phyloP scores from a whole-genome alignment of 2,113 vertebrate species.

The Lepisosteus osseus region DNA sequence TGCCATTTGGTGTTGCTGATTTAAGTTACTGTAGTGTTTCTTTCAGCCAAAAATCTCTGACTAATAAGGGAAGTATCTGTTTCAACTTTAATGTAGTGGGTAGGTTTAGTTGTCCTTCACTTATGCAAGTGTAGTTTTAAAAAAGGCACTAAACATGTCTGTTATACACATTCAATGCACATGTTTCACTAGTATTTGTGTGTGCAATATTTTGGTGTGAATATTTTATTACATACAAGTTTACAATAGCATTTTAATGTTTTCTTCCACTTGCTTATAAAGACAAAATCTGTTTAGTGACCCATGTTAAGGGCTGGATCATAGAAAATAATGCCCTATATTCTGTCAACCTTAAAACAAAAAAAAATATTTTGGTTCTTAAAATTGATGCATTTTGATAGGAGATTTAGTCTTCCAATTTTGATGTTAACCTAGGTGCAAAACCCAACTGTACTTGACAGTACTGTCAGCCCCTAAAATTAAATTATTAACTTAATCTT shows the following conservation, averaged over 20 bases:
- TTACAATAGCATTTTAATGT: conserved; percentile 50
- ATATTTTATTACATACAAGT: conserved; percentile 46
- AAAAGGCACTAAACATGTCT: conserved; percentile 44
- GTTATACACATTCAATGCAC: conserved; percentile 40
- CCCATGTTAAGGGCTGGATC: conserved; percentile 32
- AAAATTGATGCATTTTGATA: conserved; percentile 26
- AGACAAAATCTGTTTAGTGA: conserved; percentile 32
- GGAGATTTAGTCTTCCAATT: conserved; percentile 56
- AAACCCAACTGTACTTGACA: conserved; percentile 48
- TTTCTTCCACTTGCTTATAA: conserved; percentile 47
- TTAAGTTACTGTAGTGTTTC: conserved; percentile 7
- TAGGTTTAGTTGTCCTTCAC: conserved; percentile 41
- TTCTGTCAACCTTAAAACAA: conserved; percentile 19
- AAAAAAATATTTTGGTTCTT: conserved; percentile 16
- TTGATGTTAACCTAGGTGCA: conserved; percentile 42
- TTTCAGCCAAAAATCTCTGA: background rate
- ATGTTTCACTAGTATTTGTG: conserved; percentile 51
- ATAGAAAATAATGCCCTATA: conserved; percentile 16
- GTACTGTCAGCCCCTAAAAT: conserved; percentile 50
- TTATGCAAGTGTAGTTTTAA: conserved; percentile 45
- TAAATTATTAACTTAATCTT: conserved; percentile 39
- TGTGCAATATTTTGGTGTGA: conserved; percentile 48
- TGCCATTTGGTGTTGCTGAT: conserved; percentile 26
- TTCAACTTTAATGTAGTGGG: conserved; percentile 25
- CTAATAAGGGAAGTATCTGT: conserved; percentile 30